Evolutionary conservation across 1,140 invertebrate species (phyloP).

Genomic region (Pseudachorutes palmiensis): DNA sequence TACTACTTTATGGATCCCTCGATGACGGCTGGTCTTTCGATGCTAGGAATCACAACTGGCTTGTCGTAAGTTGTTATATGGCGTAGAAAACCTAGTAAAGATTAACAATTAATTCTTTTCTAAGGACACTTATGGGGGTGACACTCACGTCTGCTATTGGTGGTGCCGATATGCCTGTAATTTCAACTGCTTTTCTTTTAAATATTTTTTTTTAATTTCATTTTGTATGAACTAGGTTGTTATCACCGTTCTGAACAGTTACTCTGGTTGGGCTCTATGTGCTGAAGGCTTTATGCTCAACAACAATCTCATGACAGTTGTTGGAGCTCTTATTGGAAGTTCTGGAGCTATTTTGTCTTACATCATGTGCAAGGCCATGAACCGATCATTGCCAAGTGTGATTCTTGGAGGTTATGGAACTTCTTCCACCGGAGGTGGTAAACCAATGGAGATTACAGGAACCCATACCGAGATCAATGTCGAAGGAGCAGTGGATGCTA

Average conservation of each 20-base stretch:
- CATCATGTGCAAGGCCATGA: conserved; percentile 96
- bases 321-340: conserved; percentile 81
- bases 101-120: too few species aligned
- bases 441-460: conserved; percentile 67
- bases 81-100: too few species aligned
- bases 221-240: conserved; percentile 52
- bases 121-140: conserved; percentile 42
- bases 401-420: conserved; percentile 82
- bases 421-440: conserved; percentile 56
- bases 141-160: conserved; percentile 82
- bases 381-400: conserved; percentile 77
- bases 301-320: conserved; percentile 85
- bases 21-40: conserved; percentile 55
- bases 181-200: neutral
- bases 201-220: neutral
- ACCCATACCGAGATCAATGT: conserved; percentile 74
- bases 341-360: conserved; percentile 87
- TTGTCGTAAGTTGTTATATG: too few species aligned
- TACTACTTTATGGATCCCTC: conserved; percentile 58
- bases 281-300: conserved; percentile 91
- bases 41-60: conserved; percentile 63
- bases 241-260: conserved; percentile 81
- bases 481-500: conserved; percentile 64
- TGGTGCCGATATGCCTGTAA: conserved; percentile 46
- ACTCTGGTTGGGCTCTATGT: conserved; percentile 72